These are phyloP conservation scores for Azorinus chamasolen DNA, from an alignment of 2,888 invertebrate genomes.

Conservation along the genomic window DNA sequence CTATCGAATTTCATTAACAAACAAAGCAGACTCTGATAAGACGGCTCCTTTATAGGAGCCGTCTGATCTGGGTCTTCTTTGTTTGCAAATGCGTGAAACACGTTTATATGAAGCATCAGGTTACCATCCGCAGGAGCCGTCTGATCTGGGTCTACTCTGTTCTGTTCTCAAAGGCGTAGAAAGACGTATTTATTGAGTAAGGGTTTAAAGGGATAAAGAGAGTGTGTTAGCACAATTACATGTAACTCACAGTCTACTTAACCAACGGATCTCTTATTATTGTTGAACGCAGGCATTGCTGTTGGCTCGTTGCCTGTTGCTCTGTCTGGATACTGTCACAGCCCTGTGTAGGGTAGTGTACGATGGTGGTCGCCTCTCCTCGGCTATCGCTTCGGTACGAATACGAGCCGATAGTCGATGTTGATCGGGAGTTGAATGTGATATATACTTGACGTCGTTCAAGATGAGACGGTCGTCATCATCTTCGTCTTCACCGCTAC, in stretches of 20 bases:
- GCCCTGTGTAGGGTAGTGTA: conserved; percentile 74
- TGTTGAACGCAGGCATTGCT: conserved; percentile 48
- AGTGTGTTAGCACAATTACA: not conserved
- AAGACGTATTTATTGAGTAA: no score
- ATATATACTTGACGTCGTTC: conserved; percentile 66
- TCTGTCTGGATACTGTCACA: conserved; percentile 63
- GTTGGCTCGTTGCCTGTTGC: conserved; percentile 41
- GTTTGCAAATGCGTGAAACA: no score
- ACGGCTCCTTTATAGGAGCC: no score
- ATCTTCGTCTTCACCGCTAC: conserved; percentile 23
- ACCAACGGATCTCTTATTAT: conserved; percentile 15
- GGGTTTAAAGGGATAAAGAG: no score
- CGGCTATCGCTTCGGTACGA: conserved; percentile 40
- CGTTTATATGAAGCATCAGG: no score
- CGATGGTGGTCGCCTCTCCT: conserved; percentile 66
- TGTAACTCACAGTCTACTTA: not conserved
- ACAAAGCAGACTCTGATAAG: no score
- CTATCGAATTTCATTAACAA: no score
- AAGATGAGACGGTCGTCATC: conserved; percentile 49
- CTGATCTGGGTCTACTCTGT: no score
- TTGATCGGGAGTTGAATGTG: conserved; percentile 65
- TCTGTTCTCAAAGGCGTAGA: no score
- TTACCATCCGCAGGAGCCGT: no score
- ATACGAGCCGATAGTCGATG: conserved; percentile 65
- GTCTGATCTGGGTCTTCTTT: no score